phyloP scores from a whole-genome alignment of 2,888 invertebrate genomes.

The Synanthedon andrenaeformis region DNA sequence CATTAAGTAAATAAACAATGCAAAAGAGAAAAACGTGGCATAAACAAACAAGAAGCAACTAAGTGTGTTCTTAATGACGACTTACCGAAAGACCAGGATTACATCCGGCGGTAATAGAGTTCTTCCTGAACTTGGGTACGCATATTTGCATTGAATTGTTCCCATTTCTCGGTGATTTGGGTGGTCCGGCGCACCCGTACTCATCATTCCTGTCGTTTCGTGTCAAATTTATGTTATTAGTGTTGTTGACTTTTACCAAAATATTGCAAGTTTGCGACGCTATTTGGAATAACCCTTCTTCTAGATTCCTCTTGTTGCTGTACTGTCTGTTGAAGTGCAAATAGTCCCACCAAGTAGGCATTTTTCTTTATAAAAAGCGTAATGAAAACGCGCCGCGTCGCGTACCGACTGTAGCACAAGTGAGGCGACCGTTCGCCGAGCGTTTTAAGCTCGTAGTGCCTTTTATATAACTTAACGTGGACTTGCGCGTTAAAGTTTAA shows the following conservation, averaged over 20 bases:
- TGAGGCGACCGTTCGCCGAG: conserved; percentile 13
- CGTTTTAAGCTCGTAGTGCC: not conserved
- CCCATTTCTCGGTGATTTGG: conserved; percentile 19
- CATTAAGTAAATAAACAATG: not conserved
- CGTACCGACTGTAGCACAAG: conserved; percentile 14
- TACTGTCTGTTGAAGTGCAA: conserved; percentile 63
- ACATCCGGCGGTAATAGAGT: conserved; percentile 63
- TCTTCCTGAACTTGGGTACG: conserved; percentile 66
- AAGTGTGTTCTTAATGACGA: conserved; percentile 5
- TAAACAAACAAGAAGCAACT: too few relatives aligned
- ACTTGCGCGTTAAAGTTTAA: conserved; percentile 57
- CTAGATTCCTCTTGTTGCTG: conserved; percentile 73
- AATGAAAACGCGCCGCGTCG: not conserved
- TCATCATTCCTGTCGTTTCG: conserved; percentile 75
- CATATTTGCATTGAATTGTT: conserved; percentile 68
- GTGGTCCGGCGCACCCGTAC: conserved; percentile 63
- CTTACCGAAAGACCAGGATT: conserved; percentile 74
- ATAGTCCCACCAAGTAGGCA: conserved; percentile 75
- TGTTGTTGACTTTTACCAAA: conserved; percentile 81
- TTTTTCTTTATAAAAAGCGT: conserved; percentile 30
- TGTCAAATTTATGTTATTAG: conserved; percentile 77
- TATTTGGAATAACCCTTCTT: conserved; percentile 82
- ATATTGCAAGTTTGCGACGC: conserved; percentile 84
- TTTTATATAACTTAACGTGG: conserved; percentile 18
- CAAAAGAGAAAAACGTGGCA: not conserved